Conservation (phyloP, 1,140 invertebrate species). For the Metopolophium dirhodum region DNA sequence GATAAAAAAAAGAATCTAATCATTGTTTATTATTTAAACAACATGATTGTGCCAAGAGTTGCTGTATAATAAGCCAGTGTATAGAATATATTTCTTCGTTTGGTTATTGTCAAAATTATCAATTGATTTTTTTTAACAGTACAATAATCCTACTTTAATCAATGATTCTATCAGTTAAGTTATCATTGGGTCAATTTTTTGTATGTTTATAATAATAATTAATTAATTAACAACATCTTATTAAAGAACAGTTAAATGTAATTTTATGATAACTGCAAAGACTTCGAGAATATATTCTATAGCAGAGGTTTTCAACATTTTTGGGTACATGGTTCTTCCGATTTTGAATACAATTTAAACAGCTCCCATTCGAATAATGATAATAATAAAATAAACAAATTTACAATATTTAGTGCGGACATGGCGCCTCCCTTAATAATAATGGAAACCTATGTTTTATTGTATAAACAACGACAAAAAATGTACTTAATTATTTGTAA, state of each 20-base stretch:
- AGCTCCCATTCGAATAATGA: not conserved
- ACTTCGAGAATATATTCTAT: not conserved
- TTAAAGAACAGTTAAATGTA: not conserved
- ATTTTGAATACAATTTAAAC: too few relatives aligned
- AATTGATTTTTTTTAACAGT: not conserved
- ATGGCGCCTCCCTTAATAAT: too few relatives aligned
- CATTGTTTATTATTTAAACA: not conserved
- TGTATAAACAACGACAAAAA: not conserved
- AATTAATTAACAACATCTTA: not conserved
- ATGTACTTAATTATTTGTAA: constrained; percentile 27
- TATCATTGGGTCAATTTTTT: not conserved
- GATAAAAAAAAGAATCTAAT: not conserved
- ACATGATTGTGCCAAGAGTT: too few relatives aligned
- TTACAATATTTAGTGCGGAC: too few relatives aligned
- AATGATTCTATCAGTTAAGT: not conserved
- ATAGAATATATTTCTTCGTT: too few relatives aligned
- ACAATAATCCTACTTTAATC: not conserved
- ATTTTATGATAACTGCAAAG: not conserved
- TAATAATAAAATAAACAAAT: too few relatives aligned
- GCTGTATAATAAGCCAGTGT: too few relatives aligned
- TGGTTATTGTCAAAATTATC: not conserved
- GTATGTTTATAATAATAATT: not conserved
- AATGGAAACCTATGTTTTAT: too few relatives aligned
- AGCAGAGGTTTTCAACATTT: too few relatives aligned
- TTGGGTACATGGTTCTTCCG: too few relatives aligned